phyloP scores from a whole-genome alignment of 2,113 vertebrate genomes.

The Jaculus jaculus region DNA sequence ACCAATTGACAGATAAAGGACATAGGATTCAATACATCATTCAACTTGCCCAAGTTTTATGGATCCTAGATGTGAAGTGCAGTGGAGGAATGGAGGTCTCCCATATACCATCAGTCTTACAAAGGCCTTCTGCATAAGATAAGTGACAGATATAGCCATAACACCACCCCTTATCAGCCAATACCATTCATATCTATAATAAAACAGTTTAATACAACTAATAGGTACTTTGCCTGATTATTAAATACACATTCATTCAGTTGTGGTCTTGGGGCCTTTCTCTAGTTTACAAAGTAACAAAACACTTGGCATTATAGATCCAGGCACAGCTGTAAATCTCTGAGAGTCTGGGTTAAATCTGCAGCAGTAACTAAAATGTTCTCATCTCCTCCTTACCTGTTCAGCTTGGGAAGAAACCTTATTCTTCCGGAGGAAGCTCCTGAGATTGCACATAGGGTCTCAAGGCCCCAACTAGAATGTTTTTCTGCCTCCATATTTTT shows the following conservation, averaged over 20 bases:
- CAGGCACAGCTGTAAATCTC: too few species aligned
- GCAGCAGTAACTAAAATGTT: neutral
- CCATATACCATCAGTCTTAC: neutral
- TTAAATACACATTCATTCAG: neutral
- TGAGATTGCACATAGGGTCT: neutral
- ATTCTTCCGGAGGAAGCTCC: neutral
- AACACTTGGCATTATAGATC: neutral
- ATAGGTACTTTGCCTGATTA: neutral
- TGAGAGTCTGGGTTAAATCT: neutral
- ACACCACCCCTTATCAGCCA: neutral
- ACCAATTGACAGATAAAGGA: neutral
- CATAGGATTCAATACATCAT: neutral
- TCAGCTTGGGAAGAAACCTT: neutral
- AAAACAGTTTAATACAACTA: neutral
- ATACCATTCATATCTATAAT: neutral
- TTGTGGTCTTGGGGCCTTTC: neutral
- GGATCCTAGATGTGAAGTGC: neutral
- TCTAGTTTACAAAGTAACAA: neutral
- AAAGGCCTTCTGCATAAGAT: neutral
- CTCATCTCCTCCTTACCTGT: neutral
- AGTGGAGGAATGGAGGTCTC: neutral
- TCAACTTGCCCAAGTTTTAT: neutral
- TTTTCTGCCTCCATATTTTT: neutral
- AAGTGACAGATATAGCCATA: neutral
- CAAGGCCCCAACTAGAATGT: neutral